Evolutionary conservation across 2,888 invertebrate genomes (phyloP).

Genomic region (Pheosia tremula): DNA sequence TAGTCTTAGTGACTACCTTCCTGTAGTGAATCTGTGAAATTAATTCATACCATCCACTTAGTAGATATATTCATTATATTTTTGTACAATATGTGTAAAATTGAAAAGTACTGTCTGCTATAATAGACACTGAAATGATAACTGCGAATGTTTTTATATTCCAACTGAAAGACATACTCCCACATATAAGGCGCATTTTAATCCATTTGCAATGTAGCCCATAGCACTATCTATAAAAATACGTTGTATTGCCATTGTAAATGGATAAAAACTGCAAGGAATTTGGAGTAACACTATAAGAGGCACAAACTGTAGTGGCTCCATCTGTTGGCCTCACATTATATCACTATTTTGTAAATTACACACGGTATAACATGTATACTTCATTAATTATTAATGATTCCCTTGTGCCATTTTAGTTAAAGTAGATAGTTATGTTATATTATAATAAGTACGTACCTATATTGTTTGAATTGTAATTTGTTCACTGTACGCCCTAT

Average conservation of each 20-base stretch:
- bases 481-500: no score
- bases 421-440: background rate
- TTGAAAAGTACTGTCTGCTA: background rate
- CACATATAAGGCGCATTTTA: no score
- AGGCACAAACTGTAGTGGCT: background rate
- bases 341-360: background rate
- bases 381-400: conserved; percentile 2
- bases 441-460: no score
- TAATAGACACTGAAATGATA: background rate
- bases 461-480: no score
- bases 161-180: no score
- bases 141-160: no score
- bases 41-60: background rate
- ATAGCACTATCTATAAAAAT: no score
- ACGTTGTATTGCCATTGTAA: no score
- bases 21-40: background rate
- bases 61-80: background rate
- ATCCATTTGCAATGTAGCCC: no score
- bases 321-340: background rate
- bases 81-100: background rate
- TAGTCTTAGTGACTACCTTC: no score
- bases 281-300: no score
- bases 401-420: conserved; percentile 12
- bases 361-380: background rate
- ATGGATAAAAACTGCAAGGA: no score